Conservation (phyloP, 2,113 vertebrate species). For the Illadopsis cleaveri region DNA sequence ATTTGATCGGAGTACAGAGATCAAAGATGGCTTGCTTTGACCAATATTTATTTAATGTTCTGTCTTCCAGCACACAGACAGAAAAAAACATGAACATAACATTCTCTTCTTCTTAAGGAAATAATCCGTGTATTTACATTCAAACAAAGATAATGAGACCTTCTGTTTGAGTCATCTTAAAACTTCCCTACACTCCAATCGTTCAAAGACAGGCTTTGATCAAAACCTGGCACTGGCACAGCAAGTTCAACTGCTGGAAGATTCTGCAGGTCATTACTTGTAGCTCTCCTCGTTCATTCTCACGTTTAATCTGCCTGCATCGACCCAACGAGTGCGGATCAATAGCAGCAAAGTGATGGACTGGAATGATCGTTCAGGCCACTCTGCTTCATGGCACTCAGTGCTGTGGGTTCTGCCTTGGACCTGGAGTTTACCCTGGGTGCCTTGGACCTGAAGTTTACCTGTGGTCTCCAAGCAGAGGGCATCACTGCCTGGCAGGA, state of each 20-base stretch:
- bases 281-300: not conserved
- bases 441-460: not conserved
- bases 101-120: not conserved
- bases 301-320: not conserved
- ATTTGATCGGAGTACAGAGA: not conserved
- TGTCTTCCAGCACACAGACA: not conserved
- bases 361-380: not conserved
- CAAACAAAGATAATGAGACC: conserved; percentile 1
- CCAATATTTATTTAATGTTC: not conserved
- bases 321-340: not conserved
- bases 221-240: not conserved
- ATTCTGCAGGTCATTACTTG: not conserved
- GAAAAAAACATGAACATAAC: not conserved
- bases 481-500: accelerated
- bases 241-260: not conserved
- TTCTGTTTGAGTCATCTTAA: not conserved
- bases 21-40: not conserved
- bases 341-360: not conserved
- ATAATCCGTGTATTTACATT: not conserved
- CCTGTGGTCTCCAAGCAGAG: not conserved
- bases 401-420: not conserved
- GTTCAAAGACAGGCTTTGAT: not conserved
- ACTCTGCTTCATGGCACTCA: not conserved
- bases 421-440: not conserved
- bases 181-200: not conserved